phyloP scores from a whole-genome alignment of 2,888 invertebrate genomes.

The Noctua fimbriata region DNA sequence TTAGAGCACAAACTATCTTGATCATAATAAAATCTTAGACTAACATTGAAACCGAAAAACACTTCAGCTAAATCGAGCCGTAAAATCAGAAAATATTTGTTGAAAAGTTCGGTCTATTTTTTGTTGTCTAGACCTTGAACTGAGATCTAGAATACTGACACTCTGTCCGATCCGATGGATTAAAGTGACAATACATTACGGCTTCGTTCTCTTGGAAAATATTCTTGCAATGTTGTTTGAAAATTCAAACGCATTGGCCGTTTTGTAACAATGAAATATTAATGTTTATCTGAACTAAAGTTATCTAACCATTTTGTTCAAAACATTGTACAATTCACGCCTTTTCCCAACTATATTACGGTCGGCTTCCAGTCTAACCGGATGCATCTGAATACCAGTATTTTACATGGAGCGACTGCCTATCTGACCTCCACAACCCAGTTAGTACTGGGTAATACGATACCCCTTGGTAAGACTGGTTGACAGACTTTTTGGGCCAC shows the following conservation, averaged over 20 bases:
- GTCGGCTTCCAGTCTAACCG: too few species aligned
- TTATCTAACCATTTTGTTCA: not conserved
- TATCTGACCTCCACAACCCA: too few species aligned
- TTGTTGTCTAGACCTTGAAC: slow-evolving; percentile 34
- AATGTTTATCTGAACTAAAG: not conserved
- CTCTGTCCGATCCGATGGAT: slow-evolving; percentile 31
- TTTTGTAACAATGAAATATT: not conserved
- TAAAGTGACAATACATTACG: slow-evolving; percentile 19
- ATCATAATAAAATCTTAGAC: slow-evolving; percentile 27
- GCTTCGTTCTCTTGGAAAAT: slow-evolving; percentile 19
- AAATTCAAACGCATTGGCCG: not conserved
- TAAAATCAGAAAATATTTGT: slow-evolving; percentile 48
- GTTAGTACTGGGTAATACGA: too few species aligned
- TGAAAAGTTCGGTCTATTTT: slow-evolving; percentile 59
- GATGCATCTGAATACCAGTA: too few species aligned
- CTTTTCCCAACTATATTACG: too few species aligned
- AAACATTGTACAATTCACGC: not conserved
- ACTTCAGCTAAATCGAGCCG: slow-evolving; percentile 18
- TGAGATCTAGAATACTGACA: slow-evolving; percentile 36
- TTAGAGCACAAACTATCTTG: not conserved
- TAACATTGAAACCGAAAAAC: slow-evolving; percentile 43
- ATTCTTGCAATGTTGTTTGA: not conserved
- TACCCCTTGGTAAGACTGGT: too few species aligned
- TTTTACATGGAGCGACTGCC: too few species aligned
- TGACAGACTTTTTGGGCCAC: too few species aligned